A percentile compares a stretch with the other conserved stretches of the same genome.
phyloP scores from a whole-genome alignment of 2,888 invertebrate species.

The Drosophila algonquin region DNA sequence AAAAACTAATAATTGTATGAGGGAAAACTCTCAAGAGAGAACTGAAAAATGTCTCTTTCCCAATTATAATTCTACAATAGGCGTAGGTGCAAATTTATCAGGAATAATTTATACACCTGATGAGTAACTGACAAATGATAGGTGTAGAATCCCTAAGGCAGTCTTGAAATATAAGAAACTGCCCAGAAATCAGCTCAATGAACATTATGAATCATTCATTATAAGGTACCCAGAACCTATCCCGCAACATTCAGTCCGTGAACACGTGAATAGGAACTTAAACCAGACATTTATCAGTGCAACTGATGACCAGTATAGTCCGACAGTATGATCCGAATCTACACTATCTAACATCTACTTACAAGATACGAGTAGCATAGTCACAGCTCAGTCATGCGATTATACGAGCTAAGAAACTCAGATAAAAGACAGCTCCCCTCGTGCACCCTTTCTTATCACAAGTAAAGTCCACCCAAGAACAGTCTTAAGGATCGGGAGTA shows the following conservation, averaged over 20 bases:
- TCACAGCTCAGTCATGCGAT: no score
- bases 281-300: no score
- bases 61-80: neutral
- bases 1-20: neutral
- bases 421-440: neutral
- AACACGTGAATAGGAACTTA: neutral
- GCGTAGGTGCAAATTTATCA: neutral
- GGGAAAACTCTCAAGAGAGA: neutral
- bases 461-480: neutral
- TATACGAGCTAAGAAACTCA: no score
- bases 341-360: neutral
- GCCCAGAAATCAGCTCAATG: slow-evolving; percentile 19
- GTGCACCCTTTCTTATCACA: neutral
- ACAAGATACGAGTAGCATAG: no score
- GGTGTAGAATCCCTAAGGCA: neutral
- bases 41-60: neutral
- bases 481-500: no score
- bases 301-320: neutral
- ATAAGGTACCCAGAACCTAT: slow-evolving; percentile 8
- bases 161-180: neutral
- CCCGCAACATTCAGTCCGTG: slow-evolving; percentile 2
- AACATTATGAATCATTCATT: slow-evolving; percentile 14
- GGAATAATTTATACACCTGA: neutral
- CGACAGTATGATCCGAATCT: neutral
- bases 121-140: neutral